Evolutionary conservation across 2,888 invertebrate species (phyloP).

Genomic region (Villa cingulata): DNA sequence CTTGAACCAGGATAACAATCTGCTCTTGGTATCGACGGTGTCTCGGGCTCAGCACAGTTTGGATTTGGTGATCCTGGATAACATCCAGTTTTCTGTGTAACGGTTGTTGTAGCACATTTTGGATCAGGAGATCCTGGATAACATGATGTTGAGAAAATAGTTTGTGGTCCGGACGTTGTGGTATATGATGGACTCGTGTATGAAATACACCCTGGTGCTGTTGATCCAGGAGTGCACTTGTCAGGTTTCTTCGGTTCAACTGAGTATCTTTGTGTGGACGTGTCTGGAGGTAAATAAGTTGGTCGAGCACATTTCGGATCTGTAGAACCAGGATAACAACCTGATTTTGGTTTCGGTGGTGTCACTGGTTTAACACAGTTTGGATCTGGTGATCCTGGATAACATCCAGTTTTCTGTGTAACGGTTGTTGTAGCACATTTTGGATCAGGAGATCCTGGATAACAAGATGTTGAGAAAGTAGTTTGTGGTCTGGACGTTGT

Average conservation of each 20-base stretch:
- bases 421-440: slow-evolving; percentile 22
- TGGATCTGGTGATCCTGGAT: slow-evolving; percentile 26
- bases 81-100: slow-evolving; percentile 12
- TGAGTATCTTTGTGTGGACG: background rate
- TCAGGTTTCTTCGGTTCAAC: slow-evolving; percentile 10
- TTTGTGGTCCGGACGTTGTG: background rate
- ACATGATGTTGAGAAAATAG: background rate
- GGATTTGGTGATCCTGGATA: slow-evolving; percentile 18
- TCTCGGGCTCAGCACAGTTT: slow-evolving; percentile 12
- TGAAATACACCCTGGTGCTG: slow-evolving; percentile 25
- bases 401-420: slow-evolving; percentile 20
- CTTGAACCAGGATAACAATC: slow-evolving; percentile 23
- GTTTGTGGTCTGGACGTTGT: background rate
- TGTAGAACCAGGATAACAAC: slow-evolving; percentile 24
- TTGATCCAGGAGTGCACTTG: slow-evolving; percentile 21
- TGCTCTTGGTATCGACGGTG: slow-evolving; percentile 13
- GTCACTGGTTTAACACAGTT: slow-evolving; percentile 21
- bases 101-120: background rate
- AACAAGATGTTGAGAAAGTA: slow-evolving; percentile 9
- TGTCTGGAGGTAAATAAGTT: background rate
- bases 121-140: slow-evolving; percentile 2
- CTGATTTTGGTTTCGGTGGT: too few relatives aligned
- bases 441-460: slow-evolving; percentile 26
- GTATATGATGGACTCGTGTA: background rate
- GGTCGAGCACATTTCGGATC: slow-evolving; percentile 18